Percentiles rank a stretch among this genome's conserved stretches.
phyloP scores from a whole-genome alignment of 2,113 vertebrate genomes.

The Raja brachyura region DNA sequence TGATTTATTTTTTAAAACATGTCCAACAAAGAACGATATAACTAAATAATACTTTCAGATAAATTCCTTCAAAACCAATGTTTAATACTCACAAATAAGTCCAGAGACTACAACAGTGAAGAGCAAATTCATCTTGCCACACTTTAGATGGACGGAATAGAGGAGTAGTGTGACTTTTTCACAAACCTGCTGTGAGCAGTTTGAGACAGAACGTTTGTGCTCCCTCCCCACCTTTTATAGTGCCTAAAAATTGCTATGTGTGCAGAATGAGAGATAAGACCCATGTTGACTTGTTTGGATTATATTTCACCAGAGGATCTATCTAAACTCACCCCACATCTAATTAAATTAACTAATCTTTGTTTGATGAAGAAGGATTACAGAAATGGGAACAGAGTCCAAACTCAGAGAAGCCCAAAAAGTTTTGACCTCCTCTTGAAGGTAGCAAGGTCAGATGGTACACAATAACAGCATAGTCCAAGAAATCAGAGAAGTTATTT shows the following conservation, averaged over 20 bases:
- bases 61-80: background rate
- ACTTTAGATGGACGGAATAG: background rate
- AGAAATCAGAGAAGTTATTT: background rate
- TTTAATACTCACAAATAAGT: slow-evolving; percentile 35
- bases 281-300: background rate
- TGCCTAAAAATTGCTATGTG: background rate
- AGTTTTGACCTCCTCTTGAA: background rate
- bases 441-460: background rate
- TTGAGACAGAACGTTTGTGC: background rate
- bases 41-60: background rate
- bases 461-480: background rate
- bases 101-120: background rate
- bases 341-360: background rate
- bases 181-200: background rate
- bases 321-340: slow-evolving; percentile 9
- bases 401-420: background rate
- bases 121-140: background rate
- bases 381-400: background rate
- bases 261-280: slow-evolving; percentile 16
- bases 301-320: slow-evolving; percentile 11
- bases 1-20: background rate
- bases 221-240: background rate
- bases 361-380: background rate
- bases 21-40: background rate
- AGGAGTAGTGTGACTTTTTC: background rate